Conservation (phyloP, 2,113 vertebrate genomes). For the Argyrosomus japonicus region DNA sequence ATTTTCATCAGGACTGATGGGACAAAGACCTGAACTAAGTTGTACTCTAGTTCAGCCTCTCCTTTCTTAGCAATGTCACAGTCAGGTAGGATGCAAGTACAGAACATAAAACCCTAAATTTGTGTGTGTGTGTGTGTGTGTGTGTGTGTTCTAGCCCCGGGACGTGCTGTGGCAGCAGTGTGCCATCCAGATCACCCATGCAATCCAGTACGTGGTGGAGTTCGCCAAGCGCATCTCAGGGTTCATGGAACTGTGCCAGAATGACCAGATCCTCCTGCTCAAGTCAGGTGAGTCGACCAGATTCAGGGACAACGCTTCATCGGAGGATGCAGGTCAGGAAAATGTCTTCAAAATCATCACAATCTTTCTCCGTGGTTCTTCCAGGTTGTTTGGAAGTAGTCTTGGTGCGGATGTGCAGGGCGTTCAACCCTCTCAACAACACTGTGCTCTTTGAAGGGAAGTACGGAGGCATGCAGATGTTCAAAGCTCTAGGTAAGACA, state of each 20-base stretch:
- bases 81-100: not conserved
- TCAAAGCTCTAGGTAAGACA: conserved; percentile 95
- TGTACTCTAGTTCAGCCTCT: not conserved
- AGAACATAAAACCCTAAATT: not conserved
- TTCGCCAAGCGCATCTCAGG: conserved; percentile 99
- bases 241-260: conserved; percentile 99
- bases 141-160: conserved; percentile 90
- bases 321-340: not conserved
- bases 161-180: conserved; percentile 99
- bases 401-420: conserved; percentile 98
- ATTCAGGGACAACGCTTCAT: not conserved
- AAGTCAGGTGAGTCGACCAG: conserved; percentile 92
- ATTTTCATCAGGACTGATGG: not conserved
- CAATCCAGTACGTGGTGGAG: conserved; percentile 99
- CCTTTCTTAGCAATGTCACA: not conserved
- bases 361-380: not conserved
- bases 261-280: conserved; percentile 98
- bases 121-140: conserved; percentile 35
- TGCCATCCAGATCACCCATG: conserved; percentile 98
- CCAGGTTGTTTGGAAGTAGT: conserved; percentile 98
- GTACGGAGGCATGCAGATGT: conserved; percentile 99
- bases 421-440: conserved; percentile 99
- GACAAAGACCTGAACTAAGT: not conserved
- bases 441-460: conserved; percentile 99
- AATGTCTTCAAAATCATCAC: not conserved